phyloP scores from a whole-genome alignment of 2,888 invertebrate species.

The Limnephilus lunatus region DNA sequence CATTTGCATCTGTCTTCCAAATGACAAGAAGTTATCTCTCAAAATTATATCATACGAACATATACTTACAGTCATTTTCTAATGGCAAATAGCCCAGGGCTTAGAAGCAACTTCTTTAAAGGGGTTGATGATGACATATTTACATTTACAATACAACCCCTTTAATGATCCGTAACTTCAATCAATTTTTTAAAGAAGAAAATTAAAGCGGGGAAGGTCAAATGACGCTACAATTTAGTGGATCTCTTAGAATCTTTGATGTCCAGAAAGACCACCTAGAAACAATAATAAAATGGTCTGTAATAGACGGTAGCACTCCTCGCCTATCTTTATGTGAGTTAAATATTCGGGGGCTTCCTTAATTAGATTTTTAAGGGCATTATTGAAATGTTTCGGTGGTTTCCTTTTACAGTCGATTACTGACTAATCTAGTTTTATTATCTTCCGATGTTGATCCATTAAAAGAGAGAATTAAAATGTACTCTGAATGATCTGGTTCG shows the following conservation, averaged over 20 bases:
- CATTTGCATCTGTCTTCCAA: conserved; percentile 13
- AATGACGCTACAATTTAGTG: conserved; percentile 27
- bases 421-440: conserved; percentile 29
- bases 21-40: background rate
- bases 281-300: conserved; percentile 63
- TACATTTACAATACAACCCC: conserved; percentile 59
- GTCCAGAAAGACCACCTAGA: conserved; percentile 61
- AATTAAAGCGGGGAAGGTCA: conserved; percentile 19
- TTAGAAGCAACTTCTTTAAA: background rate
- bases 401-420: conserved; percentile 23
- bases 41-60: background rate
- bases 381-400: conserved; percentile 44
- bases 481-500: background rate
- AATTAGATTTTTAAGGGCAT: conserved; percentile 46
- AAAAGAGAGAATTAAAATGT: background rate
- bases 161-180: conserved; percentile 62
- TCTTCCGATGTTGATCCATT: background rate
- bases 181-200: conserved; percentile 50
- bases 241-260: background rate
- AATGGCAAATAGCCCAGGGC: background rate
- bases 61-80: background rate
- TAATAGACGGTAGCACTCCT: conserved; percentile 64
- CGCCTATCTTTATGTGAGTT: conserved; percentile 64
- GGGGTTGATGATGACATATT: conserved; percentile 64
- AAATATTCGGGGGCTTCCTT: conserved; percentile 35